These are phyloP conservation scores for Apotomis capreana DNA, from an alignment of 2,888 invertebrate species.

Conservation along the genomic window DNA sequence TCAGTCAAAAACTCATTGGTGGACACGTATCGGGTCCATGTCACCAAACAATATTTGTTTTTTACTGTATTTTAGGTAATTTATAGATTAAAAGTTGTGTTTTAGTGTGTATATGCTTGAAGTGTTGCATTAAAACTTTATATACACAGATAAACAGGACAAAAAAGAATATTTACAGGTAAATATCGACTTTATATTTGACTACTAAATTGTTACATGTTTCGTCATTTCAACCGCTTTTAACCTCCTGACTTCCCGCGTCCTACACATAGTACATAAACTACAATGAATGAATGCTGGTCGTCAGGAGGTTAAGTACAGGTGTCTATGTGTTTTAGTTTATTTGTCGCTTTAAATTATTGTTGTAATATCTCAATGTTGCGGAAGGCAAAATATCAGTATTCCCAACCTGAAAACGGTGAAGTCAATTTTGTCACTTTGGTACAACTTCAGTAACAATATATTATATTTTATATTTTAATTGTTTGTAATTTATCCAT, in stretches of 20 bases:
- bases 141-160: neutral
- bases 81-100: neutral
- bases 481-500: neutral
- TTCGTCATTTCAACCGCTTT: neutral
- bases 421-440: neutral
- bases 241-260: too few species aligned
- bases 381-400: neutral
- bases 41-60: slow-evolving; percentile 31
- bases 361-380: neutral
- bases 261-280: too few species aligned
- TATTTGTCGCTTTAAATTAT: neutral
- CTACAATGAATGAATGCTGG: too few species aligned
- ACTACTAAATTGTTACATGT: neutral
- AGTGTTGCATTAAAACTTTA: neutral
- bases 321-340: neutral
- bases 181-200: slow-evolving; percentile 8
- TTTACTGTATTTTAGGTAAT: slow-evolving; percentile 8
- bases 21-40: slow-evolving; percentile 41
- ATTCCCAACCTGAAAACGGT: slow-evolving; percentile 10
- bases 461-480: neutral
- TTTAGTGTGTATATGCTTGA: neutral
- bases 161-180: slow-evolving; percentile 20
- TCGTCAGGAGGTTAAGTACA: too few species aligned
- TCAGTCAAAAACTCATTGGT: slow-evolving; percentile 28
- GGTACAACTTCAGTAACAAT: neutral